Evolutionary conservation across 2,797 vertebrate genomes (phyloP).

Genomic region (Fundulus diaphanus): DNA sequence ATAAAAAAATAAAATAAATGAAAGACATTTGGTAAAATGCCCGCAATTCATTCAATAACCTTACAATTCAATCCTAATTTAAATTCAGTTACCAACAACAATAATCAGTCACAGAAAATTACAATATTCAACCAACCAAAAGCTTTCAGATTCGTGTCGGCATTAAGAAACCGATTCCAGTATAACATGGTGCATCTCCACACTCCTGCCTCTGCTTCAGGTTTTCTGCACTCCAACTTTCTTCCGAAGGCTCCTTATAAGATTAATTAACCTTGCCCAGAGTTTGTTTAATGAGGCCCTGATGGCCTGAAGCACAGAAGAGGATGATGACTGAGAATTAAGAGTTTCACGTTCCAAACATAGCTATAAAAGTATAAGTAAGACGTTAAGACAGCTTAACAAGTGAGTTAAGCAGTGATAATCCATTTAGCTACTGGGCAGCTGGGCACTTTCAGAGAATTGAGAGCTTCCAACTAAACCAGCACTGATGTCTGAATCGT

Average conservation of each 20-base stretch:
- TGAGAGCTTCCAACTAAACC: neutral
- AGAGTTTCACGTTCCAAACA: conserved; percentile 35
- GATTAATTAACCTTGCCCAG: conserved; percentile 76
- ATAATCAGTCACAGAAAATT: conserved; percentile 25
- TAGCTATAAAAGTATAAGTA: conserved; percentile 25
- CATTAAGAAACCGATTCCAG: conserved; percentile 38
- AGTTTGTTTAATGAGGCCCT: conserved; percentile 73
- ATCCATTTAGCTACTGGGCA: conserved; percentile 38
- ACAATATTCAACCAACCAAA: conserved; percentile 13
- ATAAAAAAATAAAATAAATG: no score
- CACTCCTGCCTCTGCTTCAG: conserved; percentile 34
- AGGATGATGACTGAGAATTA: conserved; percentile 35
- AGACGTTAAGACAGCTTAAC: conserved; percentile 41
- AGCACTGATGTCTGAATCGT: neutral
- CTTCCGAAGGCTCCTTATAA: conserved; percentile 69
- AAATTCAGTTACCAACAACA: conserved; percentile 8
- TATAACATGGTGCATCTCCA: conserved; percentile 31
- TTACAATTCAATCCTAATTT: neutral
- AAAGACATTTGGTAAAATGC: no score
- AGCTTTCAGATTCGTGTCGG: conserved; percentile 61
- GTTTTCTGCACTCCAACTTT: conserved; percentile 51
- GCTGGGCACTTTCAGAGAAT: conserved; percentile 5
- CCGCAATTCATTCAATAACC: no score
- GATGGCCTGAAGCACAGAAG: conserved; percentile 60
- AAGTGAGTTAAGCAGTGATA: conserved; percentile 32